A percentile compares a stretch with the other conserved stretches of the same genome.
These are phyloP conservation scores for Physeter macrocephalus DNA, from an alignment of 2,113 vertebrate species.

Conservation along the genomic window DNA sequence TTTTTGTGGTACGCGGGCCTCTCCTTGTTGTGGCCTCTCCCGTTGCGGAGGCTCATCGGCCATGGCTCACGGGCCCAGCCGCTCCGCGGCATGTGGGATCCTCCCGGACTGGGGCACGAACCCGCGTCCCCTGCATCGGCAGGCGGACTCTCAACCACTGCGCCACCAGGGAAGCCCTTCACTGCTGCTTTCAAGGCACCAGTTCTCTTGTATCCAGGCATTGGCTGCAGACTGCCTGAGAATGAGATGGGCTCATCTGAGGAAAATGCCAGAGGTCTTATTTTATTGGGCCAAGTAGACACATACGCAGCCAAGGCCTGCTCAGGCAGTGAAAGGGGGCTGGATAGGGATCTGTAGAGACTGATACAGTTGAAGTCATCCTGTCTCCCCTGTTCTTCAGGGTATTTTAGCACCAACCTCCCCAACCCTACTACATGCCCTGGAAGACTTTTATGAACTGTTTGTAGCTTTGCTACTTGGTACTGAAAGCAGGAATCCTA, in stretches of 20 bases:
- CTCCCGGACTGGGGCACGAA: too few relatives aligned
- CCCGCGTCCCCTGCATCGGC: too few relatives aligned
- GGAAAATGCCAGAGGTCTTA: not conserved
- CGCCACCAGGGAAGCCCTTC: conserved; percentile 60
- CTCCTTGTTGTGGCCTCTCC: too few relatives aligned
- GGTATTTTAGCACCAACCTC: not conserved
- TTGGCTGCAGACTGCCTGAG: not conserved
- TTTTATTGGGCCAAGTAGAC: conserved; percentile 37
- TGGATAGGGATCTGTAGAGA: conserved; percentile 5
- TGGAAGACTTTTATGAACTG: conserved; percentile 39
- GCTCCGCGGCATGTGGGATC: too few relatives aligned
- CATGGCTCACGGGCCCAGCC: too few relatives aligned
- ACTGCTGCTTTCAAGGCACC: conserved; percentile 50
- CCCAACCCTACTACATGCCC: not conserved
- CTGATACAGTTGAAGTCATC: conserved; percentile 9
- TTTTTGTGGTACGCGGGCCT: too few relatives aligned
- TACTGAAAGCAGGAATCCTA: not conserved
- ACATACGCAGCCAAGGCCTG: not conserved
- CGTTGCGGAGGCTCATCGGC: too few relatives aligned
- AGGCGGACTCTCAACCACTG: too few relatives aligned
- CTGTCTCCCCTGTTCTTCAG: not conserved
- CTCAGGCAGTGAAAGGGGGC: not conserved
- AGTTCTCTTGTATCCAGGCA: not conserved
- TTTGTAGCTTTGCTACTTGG: conserved; percentile 37
- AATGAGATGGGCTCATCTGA: conserved; percentile 30